Evolutionary conservation across 2,797 vertebrate genomes (phyloP).

Genomic region (Sebastes trivittatus): DNA sequence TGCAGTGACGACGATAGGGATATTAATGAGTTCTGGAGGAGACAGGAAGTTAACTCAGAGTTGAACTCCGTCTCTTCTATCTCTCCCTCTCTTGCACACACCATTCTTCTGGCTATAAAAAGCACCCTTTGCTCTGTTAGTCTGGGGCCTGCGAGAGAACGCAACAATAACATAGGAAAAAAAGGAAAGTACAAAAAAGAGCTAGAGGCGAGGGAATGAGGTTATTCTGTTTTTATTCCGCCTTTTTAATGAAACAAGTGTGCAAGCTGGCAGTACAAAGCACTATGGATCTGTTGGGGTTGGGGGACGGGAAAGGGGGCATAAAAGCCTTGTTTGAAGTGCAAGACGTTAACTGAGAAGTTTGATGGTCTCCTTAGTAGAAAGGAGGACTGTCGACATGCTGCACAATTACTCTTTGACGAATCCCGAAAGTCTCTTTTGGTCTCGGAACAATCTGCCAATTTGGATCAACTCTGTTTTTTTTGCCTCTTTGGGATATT

Average conservation of each 20-base stretch:
- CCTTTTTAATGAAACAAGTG: constrained; percentile 54
- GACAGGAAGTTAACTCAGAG: constrained; percentile 18
- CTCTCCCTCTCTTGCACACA: background rate
- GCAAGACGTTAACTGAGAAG: constrained; percentile 1
- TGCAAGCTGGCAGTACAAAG: constrained; percentile 44
- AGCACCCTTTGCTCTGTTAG: background rate
- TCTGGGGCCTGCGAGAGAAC: constrained; percentile 7
- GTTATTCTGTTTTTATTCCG: constrained; percentile 51
- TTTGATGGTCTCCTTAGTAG: constrained; percentile 13
- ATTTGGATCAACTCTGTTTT: constrained; percentile 9
- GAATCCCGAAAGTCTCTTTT: constrained; percentile 20
- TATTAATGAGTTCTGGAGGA: constrained; percentile 14
- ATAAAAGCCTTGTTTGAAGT: background rate
- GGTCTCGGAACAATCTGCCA: constrained; percentile 8
- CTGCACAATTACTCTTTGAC: background rate
- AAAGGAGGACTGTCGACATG: background rate
- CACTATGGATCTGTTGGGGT: background rate
- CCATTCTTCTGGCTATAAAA: constrained; percentile 8
- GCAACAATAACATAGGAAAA: background rate
- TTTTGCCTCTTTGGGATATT: constrained; percentile 4
- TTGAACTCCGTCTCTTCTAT: constrained; percentile 14
- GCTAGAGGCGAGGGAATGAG: constrained; percentile 2
- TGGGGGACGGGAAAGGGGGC: background rate
- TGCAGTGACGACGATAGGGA: background rate
- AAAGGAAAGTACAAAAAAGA: background rate